Conservation (phyloP, 2,888 invertebrate genomes). For the Germaria angustata region DNA sequence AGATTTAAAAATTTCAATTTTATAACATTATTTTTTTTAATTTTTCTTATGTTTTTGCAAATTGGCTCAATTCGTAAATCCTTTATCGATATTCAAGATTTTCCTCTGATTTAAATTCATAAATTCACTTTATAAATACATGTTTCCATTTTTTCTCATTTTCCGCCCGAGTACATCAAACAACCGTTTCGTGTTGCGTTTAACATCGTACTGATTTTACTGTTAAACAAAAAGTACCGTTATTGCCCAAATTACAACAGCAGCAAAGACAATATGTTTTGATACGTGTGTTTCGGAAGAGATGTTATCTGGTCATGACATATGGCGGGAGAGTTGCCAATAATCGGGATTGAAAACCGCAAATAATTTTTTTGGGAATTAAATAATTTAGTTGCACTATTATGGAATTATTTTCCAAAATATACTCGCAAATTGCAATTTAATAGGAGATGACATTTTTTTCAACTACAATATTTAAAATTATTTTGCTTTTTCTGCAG, state of each 20-base stretch:
- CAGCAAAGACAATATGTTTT: background rate
- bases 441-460: too few relatives aligned
- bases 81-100: background rate
- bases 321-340: slow-evolving; percentile 4
- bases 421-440: too few relatives aligned
- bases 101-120: background rate
- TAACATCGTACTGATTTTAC: slow-evolving; percentile 56
- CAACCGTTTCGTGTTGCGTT: slow-evolving; percentile 54
- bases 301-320: background rate
- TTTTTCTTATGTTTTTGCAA: too few relatives aligned
- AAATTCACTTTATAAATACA: background rate
- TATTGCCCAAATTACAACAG: slow-evolving; percentile 18
- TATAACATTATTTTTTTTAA: background rate
- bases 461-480: too few relatives aligned
- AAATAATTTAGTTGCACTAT: too few relatives aligned
- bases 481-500: too few relatives aligned
- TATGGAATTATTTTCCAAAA: too few relatives aligned
- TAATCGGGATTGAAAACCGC: background rate
- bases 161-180: slow-evolving; percentile 47
- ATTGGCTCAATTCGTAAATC: background rate
- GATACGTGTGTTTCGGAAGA: background rate
- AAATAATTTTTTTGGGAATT: background rate
- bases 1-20: background rate
- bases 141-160: slow-evolving; percentile 1
- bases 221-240: slow-evolving; percentile 29